Evolutionary conservation across 2,888 invertebrate species (phyloP), one percentile per base, ranked within the genome.

Genomic region (Eilema caniola): DNA sequence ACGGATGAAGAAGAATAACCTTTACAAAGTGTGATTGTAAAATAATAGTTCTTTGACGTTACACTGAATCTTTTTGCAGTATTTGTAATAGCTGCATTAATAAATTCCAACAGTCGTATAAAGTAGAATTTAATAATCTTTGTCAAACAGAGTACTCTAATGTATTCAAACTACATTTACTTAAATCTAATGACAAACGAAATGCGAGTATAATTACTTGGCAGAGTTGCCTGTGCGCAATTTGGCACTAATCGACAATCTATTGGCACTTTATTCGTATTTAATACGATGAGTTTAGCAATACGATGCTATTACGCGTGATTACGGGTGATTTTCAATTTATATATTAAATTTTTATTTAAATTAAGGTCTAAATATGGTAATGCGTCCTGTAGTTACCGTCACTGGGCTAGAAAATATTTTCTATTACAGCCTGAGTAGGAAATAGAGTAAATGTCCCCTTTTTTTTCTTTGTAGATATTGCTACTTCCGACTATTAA

Each of bases 241-340:
- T 71, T 71, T 60, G 25, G 20, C 53, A 28, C 66, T 73, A 73
- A 77, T 76, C 73, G 69, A 47, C 62, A 72, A 66, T 69, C 59
- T 28, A 80, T 65, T 71, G 41, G 31, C 23, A 57, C 66, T 75
- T 80, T 70, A 70, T 69, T 73, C 71, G 28, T 68, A 37, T 77
- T 71, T 70, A 70, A 73, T 70, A 70, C 60, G 62, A 67, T 47
- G 20, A n/a, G 59, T 67, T 74, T 69, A 71, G 71, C 74, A 53
- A 53, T 41, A 5, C 1, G 47, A 20, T 47, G 12, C 12, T 37
- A 47, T 20, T 53, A n/a, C 53, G n/a, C 20, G 53, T 53, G n/a
- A 53, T 53, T 53, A n/a, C 10, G n/a, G 2, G 53, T n/a, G 53
- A 53, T 53, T n/a, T n/a, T 53, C n/a, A 20, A 53, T 41, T 41